Percentiles rank a stretch among this genome's conserved stretches.
These are phyloP conservation scores for Brachionus plicatilis DNA, from an alignment of 1,140 invertebrate species.

Conservation along the genomic window DNA sequence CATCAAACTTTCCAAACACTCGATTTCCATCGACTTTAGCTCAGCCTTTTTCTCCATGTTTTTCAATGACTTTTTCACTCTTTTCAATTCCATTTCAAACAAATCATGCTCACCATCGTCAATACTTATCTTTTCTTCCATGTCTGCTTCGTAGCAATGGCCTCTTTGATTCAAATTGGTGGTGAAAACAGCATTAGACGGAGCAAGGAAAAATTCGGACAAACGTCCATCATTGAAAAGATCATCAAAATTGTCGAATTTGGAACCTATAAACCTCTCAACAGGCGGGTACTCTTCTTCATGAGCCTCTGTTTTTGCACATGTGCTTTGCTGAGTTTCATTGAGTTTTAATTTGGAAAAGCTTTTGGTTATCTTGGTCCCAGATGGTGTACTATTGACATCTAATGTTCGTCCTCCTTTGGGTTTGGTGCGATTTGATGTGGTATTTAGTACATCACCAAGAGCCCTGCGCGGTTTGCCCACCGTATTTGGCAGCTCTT, in stretches of 20 bases:
- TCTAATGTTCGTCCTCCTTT: not conserved
- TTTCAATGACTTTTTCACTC: slow-evolving; percentile 17
- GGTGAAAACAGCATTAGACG: not conserved
- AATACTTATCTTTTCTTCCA: not conserved
- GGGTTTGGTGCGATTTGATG: not conserved
- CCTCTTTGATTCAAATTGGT: not conserved
- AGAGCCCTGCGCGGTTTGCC: slow-evolving; percentile 11
- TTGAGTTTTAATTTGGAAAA: not conserved
- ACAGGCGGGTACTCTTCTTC: not conserved
- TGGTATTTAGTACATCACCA: slow-evolving; percentile 19
- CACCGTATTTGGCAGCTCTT: not conserved
- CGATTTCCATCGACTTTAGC: not conserved
- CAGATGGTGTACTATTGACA: not conserved
- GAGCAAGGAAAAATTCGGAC: not conserved
- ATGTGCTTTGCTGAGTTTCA: not conserved
- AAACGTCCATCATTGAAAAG: not conserved
- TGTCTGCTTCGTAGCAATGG: not conserved
- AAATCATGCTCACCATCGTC: not conserved
- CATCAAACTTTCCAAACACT: slow-evolving; percentile 2
- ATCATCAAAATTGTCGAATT: slow-evolving; percentile 40
- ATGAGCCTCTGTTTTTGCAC: not conserved
- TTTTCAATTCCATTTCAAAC: slow-evolving; percentile 17
- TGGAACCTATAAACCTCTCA: not conserved
- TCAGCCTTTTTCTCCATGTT: slow-evolving; percentile 14
- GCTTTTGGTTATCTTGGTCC: not conserved